Conservation (phyloP, 2,797 vertebrate species). For the Liasis olivaceus region DNA sequence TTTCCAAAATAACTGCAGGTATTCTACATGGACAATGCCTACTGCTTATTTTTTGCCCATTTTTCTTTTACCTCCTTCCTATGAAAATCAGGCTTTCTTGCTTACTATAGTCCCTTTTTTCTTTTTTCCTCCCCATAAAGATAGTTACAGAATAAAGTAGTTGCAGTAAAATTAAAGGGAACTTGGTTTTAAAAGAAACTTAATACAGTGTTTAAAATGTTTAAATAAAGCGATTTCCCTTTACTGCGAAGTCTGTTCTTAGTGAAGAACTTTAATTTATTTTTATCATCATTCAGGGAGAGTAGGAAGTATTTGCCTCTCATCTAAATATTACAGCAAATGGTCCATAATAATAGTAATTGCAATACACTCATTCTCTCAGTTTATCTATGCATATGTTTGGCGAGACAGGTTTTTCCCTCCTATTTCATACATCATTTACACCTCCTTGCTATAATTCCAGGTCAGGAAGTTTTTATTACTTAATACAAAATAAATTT, state of each 20-base stretch:
- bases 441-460: conserved; percentile 53
- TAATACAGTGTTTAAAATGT: conserved; percentile 23
- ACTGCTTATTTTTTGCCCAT: not conserved
- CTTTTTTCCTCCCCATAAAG: not conserved
- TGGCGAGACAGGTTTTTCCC: conserved; percentile 40
- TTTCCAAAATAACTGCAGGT: not conserved
- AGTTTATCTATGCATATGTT: conserved; percentile 31
- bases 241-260: conserved; percentile 1
- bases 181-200: not conserved
- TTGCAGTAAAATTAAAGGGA: not conserved
- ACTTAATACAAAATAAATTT: conserved; percentile 58
- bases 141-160: not conserved
- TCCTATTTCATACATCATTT: conserved; percentile 62
- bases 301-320: conserved; percentile 32
- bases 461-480: conserved; percentile 62
- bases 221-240: conserved; percentile 30
- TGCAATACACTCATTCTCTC: conserved; percentile 36
- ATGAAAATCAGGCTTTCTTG: not conserved
- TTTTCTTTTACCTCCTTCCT: not conserved
- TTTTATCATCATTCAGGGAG: conserved; percentile 56
- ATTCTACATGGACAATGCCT: not conserved
- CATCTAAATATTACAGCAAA: conserved; percentile 49
- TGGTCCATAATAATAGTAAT: conserved; percentile 53
- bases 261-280: conserved; percentile 39
- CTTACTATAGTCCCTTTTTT: not conserved